A percentile compares a stretch with the other conserved stretches of the same genome.
These are phyloP conservation scores for Lepidostoma basale DNA, from an alignment of 1,140 invertebrate genomes.

Conservation along the genomic window DNA sequence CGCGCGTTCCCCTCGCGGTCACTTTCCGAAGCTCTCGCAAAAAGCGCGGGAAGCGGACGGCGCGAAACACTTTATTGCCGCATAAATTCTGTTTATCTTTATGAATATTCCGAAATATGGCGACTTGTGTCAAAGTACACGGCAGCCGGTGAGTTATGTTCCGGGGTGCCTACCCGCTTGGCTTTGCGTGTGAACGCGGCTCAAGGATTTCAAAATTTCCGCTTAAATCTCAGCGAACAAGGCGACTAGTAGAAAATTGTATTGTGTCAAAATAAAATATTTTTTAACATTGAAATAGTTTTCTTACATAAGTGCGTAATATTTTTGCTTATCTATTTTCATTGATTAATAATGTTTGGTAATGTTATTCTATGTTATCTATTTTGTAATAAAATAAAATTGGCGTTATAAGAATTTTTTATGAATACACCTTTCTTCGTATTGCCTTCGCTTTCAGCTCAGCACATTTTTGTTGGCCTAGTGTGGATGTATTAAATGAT, in stretches of 20 bases:
- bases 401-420: too few species aligned
- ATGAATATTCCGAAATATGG: constrained; percentile 46
- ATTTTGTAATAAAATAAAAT: too few species aligned
- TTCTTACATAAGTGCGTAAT: too few species aligned
- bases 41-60: constrained; percentile 22
- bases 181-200: constrained; percentile 23
- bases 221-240: neutral
- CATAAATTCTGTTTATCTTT: constrained; percentile 46
- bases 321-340: too few species aligned
- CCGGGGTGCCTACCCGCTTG: constrained; percentile 7
- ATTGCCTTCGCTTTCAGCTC: too few species aligned
- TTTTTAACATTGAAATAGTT: too few species aligned
- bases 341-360: too few species aligned
- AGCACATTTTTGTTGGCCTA: too few species aligned
- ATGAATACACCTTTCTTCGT: too few species aligned
- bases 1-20: constrained; percentile 1
- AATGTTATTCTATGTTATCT: too few species aligned
- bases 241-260: too few species aligned
- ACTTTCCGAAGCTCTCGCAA: constrained; percentile 17
- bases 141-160: constrained; percentile 42
- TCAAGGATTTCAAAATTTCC: neutral
- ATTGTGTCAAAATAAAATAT: too few species aligned
- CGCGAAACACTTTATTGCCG: constrained; percentile 42
- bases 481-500: neutral
- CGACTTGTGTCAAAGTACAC: constrained; percentile 44